Conservation (phyloP, 2,113 vertebrate genomes). For the Cryptotis parvus region DNA sequence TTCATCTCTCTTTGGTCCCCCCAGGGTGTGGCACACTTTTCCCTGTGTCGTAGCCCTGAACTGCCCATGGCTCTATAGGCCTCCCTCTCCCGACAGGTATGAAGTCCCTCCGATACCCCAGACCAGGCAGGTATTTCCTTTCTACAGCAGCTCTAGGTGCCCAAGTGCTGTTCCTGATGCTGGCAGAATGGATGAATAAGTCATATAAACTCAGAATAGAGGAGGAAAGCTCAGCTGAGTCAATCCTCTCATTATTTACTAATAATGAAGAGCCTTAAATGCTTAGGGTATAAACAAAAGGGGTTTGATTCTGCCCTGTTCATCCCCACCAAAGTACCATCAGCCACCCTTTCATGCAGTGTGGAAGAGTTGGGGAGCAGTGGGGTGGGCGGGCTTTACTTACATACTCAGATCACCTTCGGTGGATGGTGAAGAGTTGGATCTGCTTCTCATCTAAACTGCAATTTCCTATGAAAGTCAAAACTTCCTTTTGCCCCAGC, state of each 20-base stretch:
- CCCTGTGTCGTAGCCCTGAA: no score
- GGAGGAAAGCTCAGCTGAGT: constrained; percentile 45
- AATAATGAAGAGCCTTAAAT: constrained; percentile 67
- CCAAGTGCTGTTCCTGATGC: constrained; percentile 1
- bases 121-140: not conserved
- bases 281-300: constrained; percentile 50
- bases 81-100: not conserved
- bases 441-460: not conserved
- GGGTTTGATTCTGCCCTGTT: not conserved
- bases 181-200: constrained; percentile 53
- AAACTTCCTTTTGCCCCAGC: not conserved
- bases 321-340: no score
- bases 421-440: constrained; percentile 21
- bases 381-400: not conserved
- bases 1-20: rapidly evolving
- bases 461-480: not conserved
- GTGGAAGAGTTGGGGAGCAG: not conserved
- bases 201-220: constrained; percentile 62
- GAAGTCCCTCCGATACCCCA: not conserved
- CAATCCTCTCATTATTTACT: constrained; percentile 70
- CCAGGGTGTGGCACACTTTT: rapidly evolving
- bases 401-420: not conserved
- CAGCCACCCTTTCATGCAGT: rapidly evolving
- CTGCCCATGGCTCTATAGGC: not conserved
- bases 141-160: not conserved